Conservation (phyloP, 2,113 vertebrate genomes). For the Aythya baeri region DNA sequence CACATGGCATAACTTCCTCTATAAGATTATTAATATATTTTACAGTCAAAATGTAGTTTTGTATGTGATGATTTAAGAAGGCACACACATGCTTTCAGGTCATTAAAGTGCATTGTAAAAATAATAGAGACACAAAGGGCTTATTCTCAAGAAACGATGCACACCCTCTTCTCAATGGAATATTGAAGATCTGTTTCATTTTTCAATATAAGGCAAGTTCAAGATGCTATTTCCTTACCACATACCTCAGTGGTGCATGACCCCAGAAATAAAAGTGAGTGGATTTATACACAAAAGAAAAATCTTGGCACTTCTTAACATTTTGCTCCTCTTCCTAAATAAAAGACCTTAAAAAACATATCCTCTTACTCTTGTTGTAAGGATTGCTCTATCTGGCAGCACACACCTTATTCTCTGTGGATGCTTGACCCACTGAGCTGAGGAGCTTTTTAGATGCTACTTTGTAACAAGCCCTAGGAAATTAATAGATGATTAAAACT, state of each 20-base stretch:
- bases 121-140: conserved; percentile 64
- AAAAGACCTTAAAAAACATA: conserved; percentile 48
- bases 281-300: conserved; percentile 40
- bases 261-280: conserved; percentile 4
- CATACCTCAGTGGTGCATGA: conserved; percentile 50
- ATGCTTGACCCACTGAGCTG: background rate
- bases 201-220: conserved; percentile 57
- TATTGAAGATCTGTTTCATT: conserved; percentile 64
- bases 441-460: background rate
- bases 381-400: background rate
- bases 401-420: background rate
- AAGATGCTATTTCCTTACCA: conserved; percentile 61
- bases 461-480: background rate
- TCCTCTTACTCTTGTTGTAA: background rate
- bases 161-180: conserved; percentile 18
- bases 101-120: conserved; percentile 62
- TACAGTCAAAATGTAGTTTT: conserved; percentile 65
- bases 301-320: conserved; percentile 22
- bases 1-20: conserved; percentile 61
- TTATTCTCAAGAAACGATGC: conserved; percentile 51
- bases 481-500: background rate
- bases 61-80: conserved; percentile 62
- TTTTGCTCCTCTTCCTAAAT: conserved; percentile 50
- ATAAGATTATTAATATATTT: conserved; percentile 73
- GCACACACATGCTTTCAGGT: conserved; percentile 56